Evolutionary conservation across 1,140 invertebrate genomes (phyloP), one percentile per base, ranked within the genome.

Genomic region (Gerris buenoi): DNA sequence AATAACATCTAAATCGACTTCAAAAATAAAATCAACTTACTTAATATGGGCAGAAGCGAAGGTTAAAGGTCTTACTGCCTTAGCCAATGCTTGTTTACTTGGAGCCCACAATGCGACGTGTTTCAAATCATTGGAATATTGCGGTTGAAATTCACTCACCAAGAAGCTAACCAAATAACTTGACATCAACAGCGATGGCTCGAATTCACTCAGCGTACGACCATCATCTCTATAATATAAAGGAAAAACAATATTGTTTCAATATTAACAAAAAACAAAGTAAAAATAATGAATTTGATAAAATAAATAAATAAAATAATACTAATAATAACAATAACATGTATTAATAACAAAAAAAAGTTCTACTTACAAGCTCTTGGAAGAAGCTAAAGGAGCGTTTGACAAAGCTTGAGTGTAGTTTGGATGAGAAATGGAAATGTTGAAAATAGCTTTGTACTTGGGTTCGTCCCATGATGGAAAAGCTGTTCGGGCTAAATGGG

Each of bases 141-240:
- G 64, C 23, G 65, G 26, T 1, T 60, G 29, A 29, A 29, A 67
- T 14, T 89, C 84, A 46, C 84, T 84, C 13, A 90, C 81, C 1
- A 86, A 79, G 65, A 89, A 84, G 1, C 86, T 87, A 0, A 89
- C 81, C 3, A 90, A 75, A 74, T 91, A 91, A 0, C 88, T 88
- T 1, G 88, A 86, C 87, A 92, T 92, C 28, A 80, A 79, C 0
- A 86, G 85, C 0, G 88, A 84, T 63, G 73, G 73, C 60, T 77
- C 65, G 70, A 91, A 91, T 64, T 77, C 77, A 13, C 83, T 82
- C 18, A 66, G 25, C 27, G 65, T 18, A 64, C 68, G 67, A 2
- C 63, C 68, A 28, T 66, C 66, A 13, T 63, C 66, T 27, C 66
- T 67, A 25, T 1, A 67, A n/a, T n/a, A n/a, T n/a, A n/a, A n/a